These are phyloP conservation scores for Aspiorhynchus laticeps DNA, from an alignment of 2,113 vertebrate genomes.

Conservation along the genomic window DNA sequence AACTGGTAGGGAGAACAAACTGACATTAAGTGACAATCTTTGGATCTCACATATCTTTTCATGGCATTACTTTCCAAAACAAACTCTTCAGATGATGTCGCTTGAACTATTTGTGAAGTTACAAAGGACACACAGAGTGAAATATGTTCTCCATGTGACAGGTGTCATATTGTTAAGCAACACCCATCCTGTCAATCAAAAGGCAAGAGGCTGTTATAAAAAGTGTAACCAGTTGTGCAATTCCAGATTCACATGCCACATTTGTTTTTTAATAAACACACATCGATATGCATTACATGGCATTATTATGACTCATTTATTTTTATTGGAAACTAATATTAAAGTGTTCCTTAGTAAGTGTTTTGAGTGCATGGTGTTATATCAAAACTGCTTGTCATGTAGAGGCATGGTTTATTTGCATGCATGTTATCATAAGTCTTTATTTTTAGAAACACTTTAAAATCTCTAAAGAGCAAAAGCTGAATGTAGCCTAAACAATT, in stretches of 20 bases:
- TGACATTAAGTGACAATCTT: background rate
- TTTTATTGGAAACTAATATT: constrained; percentile 8
- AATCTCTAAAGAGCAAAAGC: background rate
- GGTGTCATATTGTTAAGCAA: background rate
- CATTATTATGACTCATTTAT: background rate
- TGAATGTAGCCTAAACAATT: background rate
- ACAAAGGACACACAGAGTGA: background rate
- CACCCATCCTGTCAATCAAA: background rate
- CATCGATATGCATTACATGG: background rate
- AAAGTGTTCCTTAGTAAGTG: background rate
- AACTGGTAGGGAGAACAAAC: background rate
- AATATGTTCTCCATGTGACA: background rate
- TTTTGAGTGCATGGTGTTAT: background rate
- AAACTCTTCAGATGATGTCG: background rate
- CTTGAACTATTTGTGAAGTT: background rate
- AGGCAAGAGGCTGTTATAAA: background rate
- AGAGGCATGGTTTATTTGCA: background rate
- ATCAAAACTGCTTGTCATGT: background rate
- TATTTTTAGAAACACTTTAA: background rate
- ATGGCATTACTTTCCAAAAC: constrained; percentile 27
- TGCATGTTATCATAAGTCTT: background rate
- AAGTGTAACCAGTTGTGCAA: background rate
- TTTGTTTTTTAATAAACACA: background rate
- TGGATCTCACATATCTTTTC: constrained; percentile 25
- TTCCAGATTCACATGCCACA: background rate